phyloP scores from a whole-genome alignment of 2,888 invertebrate species.

The Cordilura impudica region DNA sequence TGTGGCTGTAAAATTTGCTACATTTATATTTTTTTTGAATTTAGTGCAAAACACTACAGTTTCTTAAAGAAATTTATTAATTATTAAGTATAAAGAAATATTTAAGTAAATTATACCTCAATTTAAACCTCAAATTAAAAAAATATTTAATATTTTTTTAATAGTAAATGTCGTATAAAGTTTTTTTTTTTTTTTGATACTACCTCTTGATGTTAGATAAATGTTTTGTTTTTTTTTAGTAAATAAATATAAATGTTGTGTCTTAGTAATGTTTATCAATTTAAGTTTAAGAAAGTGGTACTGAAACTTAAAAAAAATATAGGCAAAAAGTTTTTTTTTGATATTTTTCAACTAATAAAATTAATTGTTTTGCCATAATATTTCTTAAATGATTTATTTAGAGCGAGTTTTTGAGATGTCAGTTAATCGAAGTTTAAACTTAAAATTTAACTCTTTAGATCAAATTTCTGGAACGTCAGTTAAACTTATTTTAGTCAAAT shows the following conservation, averaged over 20 bases:
- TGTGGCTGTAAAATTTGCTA: slow-evolving; percentile 47
- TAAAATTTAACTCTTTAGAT: too few species aligned
- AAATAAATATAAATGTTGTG: slow-evolving; percentile 43
- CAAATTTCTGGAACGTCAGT: too few species aligned
- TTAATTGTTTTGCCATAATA: too few species aligned
- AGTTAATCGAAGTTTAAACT: too few species aligned
- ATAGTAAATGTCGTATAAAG: slow-evolving; percentile 21
- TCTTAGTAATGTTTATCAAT: slow-evolving; percentile 20
- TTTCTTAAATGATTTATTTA: too few species aligned
- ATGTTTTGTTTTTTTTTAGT: background rate
- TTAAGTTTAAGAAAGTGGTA: background rate
- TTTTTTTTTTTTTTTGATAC: slow-evolving; percentile 37
- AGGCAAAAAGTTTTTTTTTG: too few species aligned
- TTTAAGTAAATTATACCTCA: slow-evolving; percentile 47
- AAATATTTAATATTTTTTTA: slow-evolving; percentile 4
- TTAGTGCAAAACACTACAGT: slow-evolving; percentile 16
- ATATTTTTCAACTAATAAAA: too few species aligned
- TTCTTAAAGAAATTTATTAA: slow-evolving; percentile 47
- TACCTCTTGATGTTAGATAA: slow-evolving; percentile 56
- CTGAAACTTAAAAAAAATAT: background rate
- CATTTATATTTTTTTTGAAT: slow-evolving; percentile 18
- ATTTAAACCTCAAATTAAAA: slow-evolving; percentile 24
- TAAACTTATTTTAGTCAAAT: too few species aligned
- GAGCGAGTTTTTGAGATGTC: too few species aligned
- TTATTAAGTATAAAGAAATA: slow-evolving; percentile 66